Evolutionary conservation across 2,797 vertebrate genomes (phyloP), one percentile per base, ranked within the genome.

Genomic region (Lepilemur ruficaudatus): DNA sequence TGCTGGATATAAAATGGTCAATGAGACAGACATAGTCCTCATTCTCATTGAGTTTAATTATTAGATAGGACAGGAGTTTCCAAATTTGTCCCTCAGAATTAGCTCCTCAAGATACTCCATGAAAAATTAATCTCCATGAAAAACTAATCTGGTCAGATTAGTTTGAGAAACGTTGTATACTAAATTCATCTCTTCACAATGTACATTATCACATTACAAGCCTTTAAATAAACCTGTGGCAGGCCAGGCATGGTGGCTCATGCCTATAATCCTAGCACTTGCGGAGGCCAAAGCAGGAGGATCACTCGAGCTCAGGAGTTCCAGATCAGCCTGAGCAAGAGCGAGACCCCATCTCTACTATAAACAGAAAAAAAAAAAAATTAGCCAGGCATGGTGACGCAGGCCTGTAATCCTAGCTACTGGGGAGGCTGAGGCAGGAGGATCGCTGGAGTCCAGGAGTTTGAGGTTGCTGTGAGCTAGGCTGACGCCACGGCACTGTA

Each of bases 71-170:
- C 23, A 61, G 50, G 4, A 59, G 73, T 84, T 92, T 13, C 22
- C 28, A 92, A 87, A 94, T 30, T 76, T 10, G 9, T 35, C n/a
- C 43, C 65, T 94, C 70, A 90, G 89, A 92, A 84, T 78, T 73
- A 83, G 28, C 76, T 97, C 43, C n/a, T 83, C 35, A 63, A 57
- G 35, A 89, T 67, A 61, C 22, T 67, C 43, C 30, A 93, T 83
- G 82, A 83, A 96, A 87, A 81, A 91, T 41, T n/a, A 89, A 41
- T 73, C 50, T 93, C 41, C 89, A 23, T 86, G 82, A 83, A 96
- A 90, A 81, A 88, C 38, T 38, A 89, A 41, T 73, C 50, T 93
- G 57, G 23, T 78, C 38, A 95, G 30, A 87, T 89, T 93, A 94
- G 17, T 61, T 78, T 95, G 48, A 82, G 61, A 92, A 92, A 85